These are phyloP conservation scores for Petrolisthes cinctipes DNA, from an alignment of 2,888 invertebrate genomes.

Conservation along the genomic window DNA sequence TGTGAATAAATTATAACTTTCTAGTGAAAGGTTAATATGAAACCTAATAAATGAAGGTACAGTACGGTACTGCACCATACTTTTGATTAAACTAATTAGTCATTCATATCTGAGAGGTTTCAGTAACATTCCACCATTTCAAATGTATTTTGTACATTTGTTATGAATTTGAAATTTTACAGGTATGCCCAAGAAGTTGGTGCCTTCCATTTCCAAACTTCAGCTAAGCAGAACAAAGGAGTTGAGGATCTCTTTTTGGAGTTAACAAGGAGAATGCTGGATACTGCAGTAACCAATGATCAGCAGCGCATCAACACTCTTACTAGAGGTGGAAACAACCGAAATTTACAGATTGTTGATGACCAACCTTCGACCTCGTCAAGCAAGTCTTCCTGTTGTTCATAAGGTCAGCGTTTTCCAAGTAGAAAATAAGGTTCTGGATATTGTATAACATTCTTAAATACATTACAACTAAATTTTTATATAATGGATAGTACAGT, in stretches of 20 bases:
- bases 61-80: too few species aligned
- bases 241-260: conserved; percentile 91
- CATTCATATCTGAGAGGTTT: too few species aligned
- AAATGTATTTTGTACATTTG: too few species aligned
- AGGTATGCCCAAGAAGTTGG: conserved; percentile 92
- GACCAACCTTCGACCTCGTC: conserved; percentile 41
- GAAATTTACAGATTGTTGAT: conserved; percentile 58
- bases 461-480: too few species aligned
- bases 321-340: conserved; percentile 57
- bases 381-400: conserved; percentile 53
- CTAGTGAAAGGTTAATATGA: too few species aligned
- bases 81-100: too few species aligned
- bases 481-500: too few species aligned
- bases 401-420: neutral
- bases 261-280: conserved; percentile 83
- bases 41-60: too few species aligned
- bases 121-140: too few species aligned
- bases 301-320: conserved; percentile 67
- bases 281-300: conserved; percentile 68
- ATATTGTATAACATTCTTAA: too few species aligned
- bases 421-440: too few species aligned
- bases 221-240: conserved; percentile 91
- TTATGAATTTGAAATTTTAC: conserved; percentile 67
- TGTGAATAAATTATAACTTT: too few species aligned
- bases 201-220: conserved; percentile 91